Evolutionary conservation across 2,113 vertebrate genomes (phyloP), one percentile per base, ranked within the genome.

Genomic region (Artemisiospiza belli): DNA sequence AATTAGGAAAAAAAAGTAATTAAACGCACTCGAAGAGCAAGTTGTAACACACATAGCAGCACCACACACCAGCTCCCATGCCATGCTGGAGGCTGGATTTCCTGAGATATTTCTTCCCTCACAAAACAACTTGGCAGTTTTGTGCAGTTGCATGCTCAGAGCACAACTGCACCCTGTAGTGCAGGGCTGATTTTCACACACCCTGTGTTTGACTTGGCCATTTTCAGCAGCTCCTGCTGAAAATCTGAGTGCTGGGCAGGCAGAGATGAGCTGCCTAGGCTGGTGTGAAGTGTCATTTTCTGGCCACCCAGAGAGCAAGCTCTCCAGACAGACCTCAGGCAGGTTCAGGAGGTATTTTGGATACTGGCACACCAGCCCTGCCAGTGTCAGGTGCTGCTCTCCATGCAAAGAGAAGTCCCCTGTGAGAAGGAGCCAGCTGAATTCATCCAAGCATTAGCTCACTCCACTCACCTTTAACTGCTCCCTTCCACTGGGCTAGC

Each of bases 1-100:
- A 88, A 82, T 95, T 94, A 92, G n/a, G 33, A 7, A 74, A 80
- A 92, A 84, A 57, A 77, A 9, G 82, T 87, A 91, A 94, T 92
- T 95, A 87, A 91, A 89, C 39, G 44, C 63, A 90, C 81, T 51
- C 1, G 0, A 89, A 92, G 75, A 86, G 54, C 88, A 90, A 89
- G 87, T 72, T 66, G 13, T 68, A 93, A 88, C 73, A 90, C 85
- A 58, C 12, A 55, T 1, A n/a, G 61, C 76, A 92, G 88, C 64
- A 77, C 76, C 61, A 57, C 52, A 83, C 67, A 69, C 41, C 59
- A 64, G 67, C 51, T 79, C 35, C 64, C 72, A 61, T 35, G 69
- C 21, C 9, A 2, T 21, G 89, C 63, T 80, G 79, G 58, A 94
- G 69, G 69, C 28, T 3, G 1, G 47, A 44, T 63, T 77, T 77